Evolutionary conservation across 2,797 vertebrate species (phyloP), one percentile per base, ranked within the genome.

Genomic region (Megalops cyprinoides): DNA sequence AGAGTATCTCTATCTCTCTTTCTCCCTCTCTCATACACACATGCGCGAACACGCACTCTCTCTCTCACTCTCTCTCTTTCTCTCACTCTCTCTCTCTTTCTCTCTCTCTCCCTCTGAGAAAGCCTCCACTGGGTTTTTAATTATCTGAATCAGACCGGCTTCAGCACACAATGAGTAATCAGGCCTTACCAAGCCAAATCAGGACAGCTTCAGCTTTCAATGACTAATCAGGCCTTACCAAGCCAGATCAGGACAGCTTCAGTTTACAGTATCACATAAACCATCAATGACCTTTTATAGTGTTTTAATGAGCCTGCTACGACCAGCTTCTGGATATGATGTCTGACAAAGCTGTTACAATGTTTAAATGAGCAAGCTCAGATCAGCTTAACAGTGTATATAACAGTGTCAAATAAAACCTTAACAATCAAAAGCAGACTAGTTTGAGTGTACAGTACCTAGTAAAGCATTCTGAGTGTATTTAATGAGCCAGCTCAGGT

Each of bases 51-150:
- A 4, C 46, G 4, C 46, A 4, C 46, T 25, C 56, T 58, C 56
- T 58, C n/a, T 28, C 56, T 55, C 18, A 23, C 18, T 55, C 53
- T 55, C 53, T 55, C 84, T 83, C 34, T 88, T 80, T 87, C 85
- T 58, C 77, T 14, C 23, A 5, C 46, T 76, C 75, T 53, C 46
- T 74, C 23, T 55, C 48, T 37, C 12, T 6, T n/a, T 20, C 81
- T 48, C 53, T 83, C 79, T 84, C 76, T 37, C 55, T 12, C 42
- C 71, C 44, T 46, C 15, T 25, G 25, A 39, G 76, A 56, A 56
- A 77, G 37, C 37, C 76, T 4, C 23, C 46, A 39, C 55, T 9
- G 56, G 44, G 55, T 77, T 56, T 77, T 56, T 8, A 39, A 55
- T 56, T 15, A 23, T 49, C 42, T 18, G 28, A 37, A 55, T 76